These are phyloP conservation scores for Pipistrellus kuhlii DNA, from an alignment of 2,797 vertebrate species.

Conservation along the genomic window DNA sequence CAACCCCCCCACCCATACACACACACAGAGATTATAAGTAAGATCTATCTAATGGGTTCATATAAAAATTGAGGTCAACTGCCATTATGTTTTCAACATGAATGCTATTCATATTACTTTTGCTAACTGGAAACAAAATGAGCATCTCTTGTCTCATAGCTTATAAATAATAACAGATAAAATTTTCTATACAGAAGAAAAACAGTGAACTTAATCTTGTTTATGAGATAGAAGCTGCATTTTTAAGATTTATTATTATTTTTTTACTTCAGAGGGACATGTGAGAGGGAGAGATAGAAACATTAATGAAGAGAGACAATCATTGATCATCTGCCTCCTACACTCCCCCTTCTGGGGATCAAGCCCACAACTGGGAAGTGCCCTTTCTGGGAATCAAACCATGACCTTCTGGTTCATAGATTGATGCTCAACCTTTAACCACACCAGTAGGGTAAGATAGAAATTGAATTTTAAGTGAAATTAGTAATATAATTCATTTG, in stretches of 20 bases:
- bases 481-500: background rate
- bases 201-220: background rate
- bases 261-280: too few species aligned
- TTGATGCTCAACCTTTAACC: too few species aligned
- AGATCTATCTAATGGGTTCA: background rate
- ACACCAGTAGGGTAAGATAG: background rate
- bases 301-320: too few species aligned
- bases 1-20: too few species aligned
- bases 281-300: too few species aligned
- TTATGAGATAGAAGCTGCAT: background rate
- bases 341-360: too few species aligned
- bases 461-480: slow-evolving; percentile 18
- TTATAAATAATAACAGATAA: slow-evolving; percentile 17
- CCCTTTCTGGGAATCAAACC: too few species aligned
- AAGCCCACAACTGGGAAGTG: too few species aligned
- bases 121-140: background rate
- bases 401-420: too few species aligned
- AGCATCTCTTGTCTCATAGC: background rate
- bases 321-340: too few species aligned
- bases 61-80: background rate
- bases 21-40: background rate
- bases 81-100: background rate
- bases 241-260: background rate
- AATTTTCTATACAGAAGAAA: background rate
- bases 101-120: background rate